phyloP scores from a whole-genome alignment of 2,888 invertebrate genomes.

The Notodonta ziczac region DNA sequence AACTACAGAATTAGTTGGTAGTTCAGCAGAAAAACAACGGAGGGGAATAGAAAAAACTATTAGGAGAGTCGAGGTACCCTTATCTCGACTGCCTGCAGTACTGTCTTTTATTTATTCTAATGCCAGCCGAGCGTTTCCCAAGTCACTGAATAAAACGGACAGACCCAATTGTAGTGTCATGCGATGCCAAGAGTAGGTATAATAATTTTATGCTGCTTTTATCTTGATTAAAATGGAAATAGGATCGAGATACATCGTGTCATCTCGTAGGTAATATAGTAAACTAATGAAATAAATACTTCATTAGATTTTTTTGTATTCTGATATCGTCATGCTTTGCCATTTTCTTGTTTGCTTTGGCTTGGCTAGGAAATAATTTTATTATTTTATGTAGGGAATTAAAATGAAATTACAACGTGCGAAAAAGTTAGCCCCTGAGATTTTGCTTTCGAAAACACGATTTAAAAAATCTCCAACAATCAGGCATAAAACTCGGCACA shows the following conservation, averaged over 20 bases:
- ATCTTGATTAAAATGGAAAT: constrained; percentile 35
- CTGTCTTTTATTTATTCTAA: constrained; percentile 2
- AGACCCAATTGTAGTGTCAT: neutral
- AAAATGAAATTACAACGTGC: too few relatives aligned
- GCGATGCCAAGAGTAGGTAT: constrained; percentile 12
- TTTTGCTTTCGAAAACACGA: too few relatives aligned
- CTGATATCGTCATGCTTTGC: too few relatives aligned
- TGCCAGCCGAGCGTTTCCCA: neutral
- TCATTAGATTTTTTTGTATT: too few relatives aligned
- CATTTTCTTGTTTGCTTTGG: too few relatives aligned
- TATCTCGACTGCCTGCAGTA: neutral
- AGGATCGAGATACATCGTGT: neutral
- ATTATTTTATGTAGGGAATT: too few relatives aligned
- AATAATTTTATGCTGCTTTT: constrained; percentile 24
- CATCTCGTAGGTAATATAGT: constrained; percentile 12
- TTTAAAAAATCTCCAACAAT: too few relatives aligned
- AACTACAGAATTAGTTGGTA: neutral
- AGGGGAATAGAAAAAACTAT: constrained; percentile 1
- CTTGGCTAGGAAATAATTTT: too few relatives aligned
- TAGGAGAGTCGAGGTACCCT: constrained; percentile 2
- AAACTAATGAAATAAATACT: constrained; percentile 21
- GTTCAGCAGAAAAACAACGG: neutral
- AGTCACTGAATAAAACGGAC: constrained; percentile 4
- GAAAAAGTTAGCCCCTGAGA: too few relatives aligned
- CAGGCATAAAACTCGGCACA: too few relatives aligned